A percentile compares a stretch with the other conserved stretches of the same genome.
These are phyloP conservation scores for Bovichtus variegatus DNA, from an alignment of 2,797 vertebrate species.

Conservation along the genomic window DNA sequence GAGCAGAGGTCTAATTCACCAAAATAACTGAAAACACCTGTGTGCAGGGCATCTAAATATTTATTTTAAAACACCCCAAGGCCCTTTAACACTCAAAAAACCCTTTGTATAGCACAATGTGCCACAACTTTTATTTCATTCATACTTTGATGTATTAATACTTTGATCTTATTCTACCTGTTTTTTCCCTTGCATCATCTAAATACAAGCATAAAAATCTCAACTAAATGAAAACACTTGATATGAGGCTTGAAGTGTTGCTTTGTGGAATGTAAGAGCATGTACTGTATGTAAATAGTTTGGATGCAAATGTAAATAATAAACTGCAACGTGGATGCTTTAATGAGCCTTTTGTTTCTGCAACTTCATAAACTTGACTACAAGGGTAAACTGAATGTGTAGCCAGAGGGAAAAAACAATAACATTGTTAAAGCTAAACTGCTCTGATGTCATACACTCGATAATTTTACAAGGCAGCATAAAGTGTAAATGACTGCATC, in stretches of 20 bases:
- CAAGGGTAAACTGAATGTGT: background rate
- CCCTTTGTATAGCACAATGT: conserved; percentile 56
- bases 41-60: background rate
- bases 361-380: background rate
- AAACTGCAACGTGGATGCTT: conserved; percentile 64
- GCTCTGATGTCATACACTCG: too few relatives aligned
- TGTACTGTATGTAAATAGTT: conserved; percentile 79
- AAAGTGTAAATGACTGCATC: background rate
- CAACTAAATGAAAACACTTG: conserved; percentile 24
- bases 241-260: conserved; percentile 41
- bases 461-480: background rate
- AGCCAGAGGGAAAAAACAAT: background rate
- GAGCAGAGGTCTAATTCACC: background rate
- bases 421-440: background rate
- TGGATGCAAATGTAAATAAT: conserved; percentile 75
- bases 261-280: conserved; percentile 70
- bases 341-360: conserved; percentile 18
- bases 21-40: conserved; percentile 6
- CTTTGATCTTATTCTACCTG: background rate
- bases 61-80: background rate
- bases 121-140: conserved; percentile 54
- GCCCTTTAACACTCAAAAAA: background rate
- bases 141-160: conserved; percentile 10
- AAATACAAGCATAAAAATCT: conserved; percentile 28
- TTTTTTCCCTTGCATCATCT: background rate